phyloP scores from a whole-genome alignment of 2,797 vertebrate genomes.

The Paramormyrops hopkinsi region DNA sequence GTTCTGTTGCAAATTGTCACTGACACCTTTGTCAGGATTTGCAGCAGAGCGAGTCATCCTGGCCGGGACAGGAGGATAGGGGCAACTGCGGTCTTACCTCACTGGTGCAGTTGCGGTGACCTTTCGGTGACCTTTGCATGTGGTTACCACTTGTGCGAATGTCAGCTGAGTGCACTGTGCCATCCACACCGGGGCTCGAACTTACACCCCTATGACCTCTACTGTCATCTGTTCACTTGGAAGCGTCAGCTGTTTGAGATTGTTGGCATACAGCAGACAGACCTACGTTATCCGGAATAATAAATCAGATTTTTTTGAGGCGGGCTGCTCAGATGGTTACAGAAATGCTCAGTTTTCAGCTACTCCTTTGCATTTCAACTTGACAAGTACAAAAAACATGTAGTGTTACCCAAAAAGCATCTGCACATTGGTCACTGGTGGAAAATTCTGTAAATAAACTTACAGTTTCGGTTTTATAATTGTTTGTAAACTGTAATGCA shows the following conservation, averaged over 20 bases:
- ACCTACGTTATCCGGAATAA: not conserved
- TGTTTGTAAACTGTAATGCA: not conserved
- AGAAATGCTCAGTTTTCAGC: not conserved
- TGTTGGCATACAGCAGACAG: not conserved
- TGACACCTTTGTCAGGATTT: not conserved
- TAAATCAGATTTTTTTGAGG: not conserved
- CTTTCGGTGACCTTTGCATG: not conserved
- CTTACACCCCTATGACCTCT: not conserved
- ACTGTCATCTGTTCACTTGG: not conserved
- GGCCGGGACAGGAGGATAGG: not conserved
- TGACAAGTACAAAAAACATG: not conserved
- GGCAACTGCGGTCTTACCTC: not conserved
- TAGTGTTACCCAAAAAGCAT: not conserved
- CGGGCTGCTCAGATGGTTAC: not conserved
- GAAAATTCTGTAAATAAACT: not conserved
- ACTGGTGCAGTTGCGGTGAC: not conserved
- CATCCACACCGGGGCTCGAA: not conserved
- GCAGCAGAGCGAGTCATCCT: not conserved
- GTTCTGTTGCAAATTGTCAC: not conserved
- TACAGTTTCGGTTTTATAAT: not conserved
- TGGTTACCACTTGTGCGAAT: not conserved
- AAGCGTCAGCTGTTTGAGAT: not conserved
- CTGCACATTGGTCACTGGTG: not conserved
- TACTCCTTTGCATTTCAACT: not conserved
- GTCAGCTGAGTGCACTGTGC: not conserved